Percentiles rank a stretch among this genome's conserved stretches.
Conservation (phyloP, 2,113 vertebrate species). For the Brachirus orientalis region DNA sequence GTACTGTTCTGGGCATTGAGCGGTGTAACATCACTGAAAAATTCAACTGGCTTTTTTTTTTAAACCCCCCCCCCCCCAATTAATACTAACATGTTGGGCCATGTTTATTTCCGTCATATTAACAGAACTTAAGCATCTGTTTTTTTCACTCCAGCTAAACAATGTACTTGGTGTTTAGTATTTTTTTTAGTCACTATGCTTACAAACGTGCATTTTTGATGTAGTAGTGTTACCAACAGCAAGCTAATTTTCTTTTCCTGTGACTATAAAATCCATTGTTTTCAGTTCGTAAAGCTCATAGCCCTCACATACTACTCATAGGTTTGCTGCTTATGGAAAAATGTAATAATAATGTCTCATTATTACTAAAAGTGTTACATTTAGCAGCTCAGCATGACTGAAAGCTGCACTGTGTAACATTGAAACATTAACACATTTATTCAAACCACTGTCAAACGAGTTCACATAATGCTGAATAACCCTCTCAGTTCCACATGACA, state of each 20-base stretch:
- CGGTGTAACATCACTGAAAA: background rate
- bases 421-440: too few relatives aligned
- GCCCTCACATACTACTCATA: slow-evolving; percentile 21
- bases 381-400: background rate
- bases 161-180: slow-evolving; percentile 7
- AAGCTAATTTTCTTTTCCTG: background rate
- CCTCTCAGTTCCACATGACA: too few relatives aligned
- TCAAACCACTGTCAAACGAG: too few relatives aligned
- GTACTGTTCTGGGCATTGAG: background rate
- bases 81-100: background rate
- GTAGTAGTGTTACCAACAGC: slow-evolving; percentile 7
- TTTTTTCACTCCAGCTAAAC: slow-evolving; percentile 20
- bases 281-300: slow-evolving; percentile 16
- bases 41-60: background rate
- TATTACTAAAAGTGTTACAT: slow-evolving; percentile 12
- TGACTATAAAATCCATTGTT: slow-evolving; percentile 2
- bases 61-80: too few relatives aligned
- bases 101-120: slow-evolving; percentile 15
- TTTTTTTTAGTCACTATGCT: slow-evolving; percentile 28
- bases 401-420: too few relatives aligned
- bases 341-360: slow-evolving; percentile 13
- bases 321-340: slow-evolving; percentile 10
- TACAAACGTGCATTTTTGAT: slow-evolving; percentile 31
- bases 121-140: slow-evolving; percentile 21
- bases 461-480: too few relatives aligned